These are phyloP conservation scores for Machaerirhynchus nigripectus DNA, from an alignment of 2,113 vertebrate species.

Conservation along the genomic window DNA sequence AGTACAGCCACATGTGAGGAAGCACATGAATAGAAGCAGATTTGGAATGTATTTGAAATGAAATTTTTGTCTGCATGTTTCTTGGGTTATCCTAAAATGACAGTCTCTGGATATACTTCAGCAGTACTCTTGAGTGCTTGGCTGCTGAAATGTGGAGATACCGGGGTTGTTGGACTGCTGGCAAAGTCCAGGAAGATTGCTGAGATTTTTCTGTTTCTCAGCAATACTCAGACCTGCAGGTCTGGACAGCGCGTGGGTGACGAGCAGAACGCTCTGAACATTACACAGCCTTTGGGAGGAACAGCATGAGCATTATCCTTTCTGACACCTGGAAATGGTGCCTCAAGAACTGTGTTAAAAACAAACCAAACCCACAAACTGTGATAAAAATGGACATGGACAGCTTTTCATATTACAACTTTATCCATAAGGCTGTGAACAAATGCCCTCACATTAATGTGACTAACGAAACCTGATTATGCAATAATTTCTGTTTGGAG, in stretches of 20 bases:
- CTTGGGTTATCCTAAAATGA: not conserved
- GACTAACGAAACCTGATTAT: not conserved
- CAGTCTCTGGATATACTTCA: not conserved
- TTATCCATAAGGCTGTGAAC: not conserved
- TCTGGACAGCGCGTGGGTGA: not conserved
- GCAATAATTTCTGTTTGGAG: not conserved
- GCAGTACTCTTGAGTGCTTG: not conserved
- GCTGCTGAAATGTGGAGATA: not conserved
- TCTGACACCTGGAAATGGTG: not conserved
- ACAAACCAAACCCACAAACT: not conserved
- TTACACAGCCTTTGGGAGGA: not conserved
- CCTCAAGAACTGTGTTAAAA: not conserved
- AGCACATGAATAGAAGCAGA: not conserved
- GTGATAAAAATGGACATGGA: not conserved
- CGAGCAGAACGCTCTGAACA: not conserved
- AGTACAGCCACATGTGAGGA: not conserved
- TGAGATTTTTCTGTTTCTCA: not conserved
- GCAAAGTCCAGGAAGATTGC: not conserved
- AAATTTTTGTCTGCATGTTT: not conserved
- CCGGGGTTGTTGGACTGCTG: not conserved
- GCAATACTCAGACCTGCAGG: not conserved
- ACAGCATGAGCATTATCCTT: fast-evolving
- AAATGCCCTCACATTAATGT: not conserved
- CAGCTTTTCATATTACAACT: not conserved
- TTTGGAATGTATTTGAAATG: not conserved